phyloP scores from a whole-genome alignment of 2,888 invertebrate species.

The Sinotaia quadrata region DNA sequence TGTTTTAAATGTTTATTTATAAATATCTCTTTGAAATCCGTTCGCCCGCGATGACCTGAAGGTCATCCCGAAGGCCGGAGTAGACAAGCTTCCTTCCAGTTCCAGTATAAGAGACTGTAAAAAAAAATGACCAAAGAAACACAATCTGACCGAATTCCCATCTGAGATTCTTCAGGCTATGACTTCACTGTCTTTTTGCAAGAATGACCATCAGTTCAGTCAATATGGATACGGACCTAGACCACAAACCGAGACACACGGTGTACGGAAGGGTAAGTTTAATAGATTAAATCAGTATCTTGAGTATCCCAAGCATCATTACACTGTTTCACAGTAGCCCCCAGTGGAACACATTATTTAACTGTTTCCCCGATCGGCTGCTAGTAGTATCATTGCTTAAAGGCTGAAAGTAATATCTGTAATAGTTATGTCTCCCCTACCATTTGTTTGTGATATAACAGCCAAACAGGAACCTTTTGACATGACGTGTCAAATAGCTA shows the following conservation, averaged over 20 bases:
- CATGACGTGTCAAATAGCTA: too few species aligned
- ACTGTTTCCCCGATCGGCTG: too few species aligned
- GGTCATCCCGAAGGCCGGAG: constrained; percentile 29
- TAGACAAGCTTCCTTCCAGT: constrained; percentile 23
- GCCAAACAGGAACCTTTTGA: too few species aligned
- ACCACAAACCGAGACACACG: constrained; percentile 55
- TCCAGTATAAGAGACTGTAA: not conserved
- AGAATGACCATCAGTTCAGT: constrained; percentile 58
- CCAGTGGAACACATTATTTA: too few species aligned
- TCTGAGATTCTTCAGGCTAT: constrained; percentile 27
- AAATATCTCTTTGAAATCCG: constrained; percentile 6
- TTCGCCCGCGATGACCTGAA: constrained; percentile 26
- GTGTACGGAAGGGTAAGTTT: constrained; percentile 58
- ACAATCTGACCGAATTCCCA: not conserved
- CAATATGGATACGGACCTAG: constrained; percentile 56
- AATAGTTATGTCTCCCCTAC: too few species aligned
- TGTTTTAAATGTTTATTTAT: not conserved
- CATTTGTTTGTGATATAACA: too few species aligned
- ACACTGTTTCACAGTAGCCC: too few species aligned
- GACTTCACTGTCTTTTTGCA: constrained; percentile 32
- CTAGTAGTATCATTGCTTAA: too few species aligned
- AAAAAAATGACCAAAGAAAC: constrained; percentile 19
- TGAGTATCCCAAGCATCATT: too few species aligned
- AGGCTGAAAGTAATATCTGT: too few species aligned
- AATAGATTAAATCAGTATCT: too few species aligned